Evolutionary conservation across 2,888 invertebrate species (phyloP).

Genomic region (Peribatodes rhomboidaria): DNA sequence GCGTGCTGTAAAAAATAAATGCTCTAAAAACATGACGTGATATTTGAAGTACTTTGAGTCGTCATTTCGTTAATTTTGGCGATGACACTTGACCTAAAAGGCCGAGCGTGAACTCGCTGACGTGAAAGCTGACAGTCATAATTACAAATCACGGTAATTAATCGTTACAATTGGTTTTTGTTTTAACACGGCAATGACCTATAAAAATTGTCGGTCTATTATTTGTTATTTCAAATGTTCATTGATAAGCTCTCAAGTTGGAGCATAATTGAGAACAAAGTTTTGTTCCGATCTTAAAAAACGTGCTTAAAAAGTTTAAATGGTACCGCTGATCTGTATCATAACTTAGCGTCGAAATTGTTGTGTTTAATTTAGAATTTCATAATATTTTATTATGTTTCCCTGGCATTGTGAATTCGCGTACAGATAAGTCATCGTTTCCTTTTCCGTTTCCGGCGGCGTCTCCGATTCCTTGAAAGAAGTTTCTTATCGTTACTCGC

Average conservation of each 20-base stretch:
- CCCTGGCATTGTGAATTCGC: slow-evolving; percentile 64
- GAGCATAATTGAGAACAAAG: slow-evolving; percentile 7
- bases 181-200: slow-evolving; percentile 64
- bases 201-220: slow-evolving; percentile 46
- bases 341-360: slow-evolving; percentile 14
- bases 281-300: slow-evolving; percentile 3
- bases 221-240: slow-evolving; percentile 15
- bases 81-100: slow-evolving; percentile 55
- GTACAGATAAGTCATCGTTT: slow-evolving; percentile 60
- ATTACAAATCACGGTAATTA: slow-evolving; percentile 65
- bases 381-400: slow-evolving; percentile 67
- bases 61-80: slow-evolving; percentile 30
- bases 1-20: slow-evolving; percentile 5
- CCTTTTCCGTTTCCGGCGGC: slow-evolving; percentile 48
- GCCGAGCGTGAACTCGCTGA: slow-evolving; percentile 53
- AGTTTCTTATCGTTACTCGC: slow-evolving; percentile 57
- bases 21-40: slow-evolving; percentile 11
- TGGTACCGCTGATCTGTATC: slow-evolving; percentile 16
- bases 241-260: slow-evolving; percentile 12
- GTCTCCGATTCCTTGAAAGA: slow-evolving; percentile 61
- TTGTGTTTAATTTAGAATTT: slow-evolving; percentile 40
- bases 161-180: slow-evolving; percentile 63
- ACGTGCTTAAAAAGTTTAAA: slow-evolving; percentile 22
- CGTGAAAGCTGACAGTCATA: slow-evolving; percentile 64
- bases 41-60: slow-evolving; percentile 31